phyloP scores from a whole-genome alignment of 2,797 vertebrate genomes.

The Rhinella marina region DNA sequence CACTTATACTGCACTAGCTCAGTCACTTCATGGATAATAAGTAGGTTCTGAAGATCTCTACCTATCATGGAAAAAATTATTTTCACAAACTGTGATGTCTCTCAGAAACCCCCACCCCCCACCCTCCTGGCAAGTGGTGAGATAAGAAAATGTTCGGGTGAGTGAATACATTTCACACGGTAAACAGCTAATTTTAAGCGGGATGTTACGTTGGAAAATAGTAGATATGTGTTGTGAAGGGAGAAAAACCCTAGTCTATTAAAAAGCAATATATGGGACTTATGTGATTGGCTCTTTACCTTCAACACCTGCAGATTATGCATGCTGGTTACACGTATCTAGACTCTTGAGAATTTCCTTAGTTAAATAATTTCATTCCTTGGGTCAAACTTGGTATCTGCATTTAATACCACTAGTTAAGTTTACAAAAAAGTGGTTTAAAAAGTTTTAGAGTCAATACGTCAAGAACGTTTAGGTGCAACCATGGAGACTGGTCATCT shows the following conservation, averaged over 20 bases:
- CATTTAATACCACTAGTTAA: slow-evolving; percentile 3
- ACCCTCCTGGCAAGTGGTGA: slow-evolving; percentile 46
- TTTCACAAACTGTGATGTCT: slow-evolving; percentile 49
- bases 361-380: slow-evolving; percentile 1
- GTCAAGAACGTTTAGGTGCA: neutral
- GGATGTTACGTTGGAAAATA: slow-evolving; percentile 36
- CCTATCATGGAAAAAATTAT: slow-evolving; percentile 50
- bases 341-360: neutral
- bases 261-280: slow-evolving; percentile 45
- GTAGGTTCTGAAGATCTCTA: slow-evolving; percentile 54
- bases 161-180: slow-evolving; percentile 56
- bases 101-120: slow-evolving; percentile 24
- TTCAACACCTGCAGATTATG: slow-evolving; percentile 33
- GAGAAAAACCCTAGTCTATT: slow-evolving; percentile 39
- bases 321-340: neutral
- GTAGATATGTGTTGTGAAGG: slow-evolving; percentile 47
- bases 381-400: neutral
- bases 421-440: neutral
- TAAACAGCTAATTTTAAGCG: slow-evolving; percentile 52
- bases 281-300: slow-evolving; percentile 35
- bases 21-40: slow-evolving; percentile 57
- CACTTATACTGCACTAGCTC: slow-evolving; percentile 50
- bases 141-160: slow-evolving; percentile 55
- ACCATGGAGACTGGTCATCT: neutral
- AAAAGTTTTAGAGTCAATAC: neutral